Evolutionary conservation across 1,140 invertebrate species (phyloP).

Genomic region (Drosophila nigromelanica): DNA sequence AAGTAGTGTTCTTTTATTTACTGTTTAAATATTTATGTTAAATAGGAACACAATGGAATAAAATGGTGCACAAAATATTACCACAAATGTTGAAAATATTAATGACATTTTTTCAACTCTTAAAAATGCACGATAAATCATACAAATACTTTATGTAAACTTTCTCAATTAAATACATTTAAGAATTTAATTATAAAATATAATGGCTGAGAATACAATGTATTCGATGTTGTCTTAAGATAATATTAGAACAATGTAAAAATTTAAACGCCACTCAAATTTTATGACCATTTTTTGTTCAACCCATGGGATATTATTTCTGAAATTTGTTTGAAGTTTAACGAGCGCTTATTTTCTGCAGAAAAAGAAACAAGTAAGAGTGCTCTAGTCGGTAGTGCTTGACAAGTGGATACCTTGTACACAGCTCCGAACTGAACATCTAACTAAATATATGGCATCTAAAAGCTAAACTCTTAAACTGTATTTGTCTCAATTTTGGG

Average conservation of each 20-base stretch:
- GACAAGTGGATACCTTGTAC: neutral
- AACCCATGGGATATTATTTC: neutral
- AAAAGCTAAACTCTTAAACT: too few species aligned
- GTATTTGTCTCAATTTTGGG: too few species aligned
- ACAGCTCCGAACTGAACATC: too few species aligned
- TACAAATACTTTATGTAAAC: too few species aligned
- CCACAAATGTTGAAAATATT: too few species aligned
- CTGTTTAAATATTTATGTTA: constrained; percentile 19
- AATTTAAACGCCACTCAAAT: constrained; percentile 2
- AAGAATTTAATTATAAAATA: neutral
- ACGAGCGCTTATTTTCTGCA: neutral
- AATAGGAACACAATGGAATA: neutral
- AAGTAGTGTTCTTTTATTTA: constrained; percentile 4
- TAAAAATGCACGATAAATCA: too few species aligned
- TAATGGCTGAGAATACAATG: neutral
- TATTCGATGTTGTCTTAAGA: too few species aligned
- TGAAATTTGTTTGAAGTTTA: neutral
- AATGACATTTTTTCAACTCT: too few species aligned
- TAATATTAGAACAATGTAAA: constrained; percentile 1
- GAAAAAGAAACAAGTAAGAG: neutral
- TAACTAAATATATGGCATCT: too few species aligned
- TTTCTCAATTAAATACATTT: too few species aligned
- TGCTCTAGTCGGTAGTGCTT: neutral
- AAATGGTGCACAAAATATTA: too few species aligned
- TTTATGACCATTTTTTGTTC: constrained; percentile 10